Conservation (phyloP, 2,113 vertebrate species). For the Megaceryle maxima region DNA sequence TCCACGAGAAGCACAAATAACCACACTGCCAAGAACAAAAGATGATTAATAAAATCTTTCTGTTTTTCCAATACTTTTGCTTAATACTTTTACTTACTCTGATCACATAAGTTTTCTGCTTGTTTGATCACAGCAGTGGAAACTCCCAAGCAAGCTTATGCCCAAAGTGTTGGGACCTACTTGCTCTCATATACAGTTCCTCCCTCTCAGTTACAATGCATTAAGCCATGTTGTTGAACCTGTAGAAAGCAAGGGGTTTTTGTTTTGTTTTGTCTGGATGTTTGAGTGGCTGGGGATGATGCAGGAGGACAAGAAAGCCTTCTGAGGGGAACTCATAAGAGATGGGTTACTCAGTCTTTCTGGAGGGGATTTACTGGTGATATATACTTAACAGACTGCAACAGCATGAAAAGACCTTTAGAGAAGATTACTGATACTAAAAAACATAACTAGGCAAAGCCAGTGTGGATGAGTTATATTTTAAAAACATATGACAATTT, state of each 20-base stretch:
- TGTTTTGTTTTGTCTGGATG: not conserved
- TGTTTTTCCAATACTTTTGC: not conserved
- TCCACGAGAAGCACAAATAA: not conserved
- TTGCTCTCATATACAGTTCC: not conserved
- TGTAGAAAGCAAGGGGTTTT: not conserved
- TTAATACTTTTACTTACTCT: not conserved
- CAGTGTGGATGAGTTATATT: not conserved
- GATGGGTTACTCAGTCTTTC: not conserved
- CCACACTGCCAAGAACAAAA: not conserved
- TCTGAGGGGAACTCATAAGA: not conserved
- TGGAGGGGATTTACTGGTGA: not conserved
- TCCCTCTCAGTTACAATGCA: not conserved
- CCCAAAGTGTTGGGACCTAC: not conserved
- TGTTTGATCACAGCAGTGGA: not conserved
- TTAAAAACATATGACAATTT: not conserved
- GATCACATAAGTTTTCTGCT: not conserved
- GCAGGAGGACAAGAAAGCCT: not conserved
- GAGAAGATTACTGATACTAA: not conserved
- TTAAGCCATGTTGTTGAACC: not conserved
- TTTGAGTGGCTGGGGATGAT: not conserved
- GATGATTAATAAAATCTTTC: not conserved
- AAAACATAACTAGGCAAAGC: conserved; percentile 10
- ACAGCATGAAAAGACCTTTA: not conserved
- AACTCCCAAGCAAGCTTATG: not conserved
- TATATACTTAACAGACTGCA: not conserved